Conservation (phyloP, 2,113 vertebrate genomes). For the Xenus cinereus region DNA sequence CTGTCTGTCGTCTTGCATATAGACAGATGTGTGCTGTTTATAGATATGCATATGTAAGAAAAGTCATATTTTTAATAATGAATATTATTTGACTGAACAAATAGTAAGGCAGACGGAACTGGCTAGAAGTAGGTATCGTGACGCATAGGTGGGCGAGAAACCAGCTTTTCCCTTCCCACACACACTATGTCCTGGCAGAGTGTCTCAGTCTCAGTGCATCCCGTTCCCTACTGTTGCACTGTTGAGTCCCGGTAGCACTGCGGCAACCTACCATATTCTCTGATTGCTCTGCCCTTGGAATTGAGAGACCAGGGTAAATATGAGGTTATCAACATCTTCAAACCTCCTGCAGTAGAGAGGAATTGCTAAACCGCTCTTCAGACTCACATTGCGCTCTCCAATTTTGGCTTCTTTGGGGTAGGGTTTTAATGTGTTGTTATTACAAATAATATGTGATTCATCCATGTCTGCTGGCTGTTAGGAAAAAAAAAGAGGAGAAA, state of each 20-base stretch:
- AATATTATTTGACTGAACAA: not conserved
- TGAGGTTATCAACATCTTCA: not conserved
- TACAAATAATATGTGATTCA: not conserved
- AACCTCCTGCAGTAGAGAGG: not conserved
- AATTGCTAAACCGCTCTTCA: not conserved
- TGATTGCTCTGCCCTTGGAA: not conserved
- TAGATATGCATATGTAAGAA: not conserved
- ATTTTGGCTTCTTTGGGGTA: not conserved
- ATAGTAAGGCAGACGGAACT: conserved; percentile 28
- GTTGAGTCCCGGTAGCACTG: not conserved
- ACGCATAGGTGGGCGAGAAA: conserved; percentile 35
- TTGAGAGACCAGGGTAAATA: not conserved
- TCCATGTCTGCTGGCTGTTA: not conserved
- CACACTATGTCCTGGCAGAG: conserved; percentile 28
- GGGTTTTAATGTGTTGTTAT: not conserved
- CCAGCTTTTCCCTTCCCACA: conserved; percentile 53
- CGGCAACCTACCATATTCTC: not conserved
- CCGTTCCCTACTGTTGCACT: not conserved
- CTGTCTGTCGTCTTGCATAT: not conserved
- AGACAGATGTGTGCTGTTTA: not conserved
- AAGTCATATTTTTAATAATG: not conserved
- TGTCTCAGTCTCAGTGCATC: not conserved
- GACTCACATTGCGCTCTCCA: fast-evolving
- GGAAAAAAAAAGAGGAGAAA: not conserved
- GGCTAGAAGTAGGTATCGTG: not conserved